Conservation (phyloP, 2,888 invertebrate species). For the Drosophila setosimentum region DNA sequence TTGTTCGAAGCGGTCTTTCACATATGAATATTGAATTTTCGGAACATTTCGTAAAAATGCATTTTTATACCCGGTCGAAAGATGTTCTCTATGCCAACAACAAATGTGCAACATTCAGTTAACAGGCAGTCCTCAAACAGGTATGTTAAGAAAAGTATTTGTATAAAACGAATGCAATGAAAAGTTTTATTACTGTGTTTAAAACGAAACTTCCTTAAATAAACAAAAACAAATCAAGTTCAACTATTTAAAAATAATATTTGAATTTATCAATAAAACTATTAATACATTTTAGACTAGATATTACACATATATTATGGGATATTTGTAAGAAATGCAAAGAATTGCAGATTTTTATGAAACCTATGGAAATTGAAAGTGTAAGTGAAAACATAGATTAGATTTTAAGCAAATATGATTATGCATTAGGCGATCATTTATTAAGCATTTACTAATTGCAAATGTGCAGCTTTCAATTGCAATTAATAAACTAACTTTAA, state of each 20-base stretch:
- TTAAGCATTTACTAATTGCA: not conserved
- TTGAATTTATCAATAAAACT: not conserved
- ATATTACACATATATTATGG: not conserved
- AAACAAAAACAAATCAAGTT: not conserved
- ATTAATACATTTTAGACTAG: not conserved
- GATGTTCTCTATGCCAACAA: not conserved
- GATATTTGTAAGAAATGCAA: not conserved
- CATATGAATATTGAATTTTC: not conserved
- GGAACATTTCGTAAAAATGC: not conserved
- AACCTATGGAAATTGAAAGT: not conserved
- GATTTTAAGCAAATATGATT: not conserved
- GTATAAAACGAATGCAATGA: fast-evolving
- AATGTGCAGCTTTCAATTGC: not conserved
- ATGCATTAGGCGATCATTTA: not conserved
- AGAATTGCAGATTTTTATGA: not conserved
- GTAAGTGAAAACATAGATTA: not conserved
- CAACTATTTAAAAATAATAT: not conserved
- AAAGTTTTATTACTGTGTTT: not conserved
- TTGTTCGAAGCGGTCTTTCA: constrained; percentile 24
- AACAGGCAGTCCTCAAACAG: not conserved
- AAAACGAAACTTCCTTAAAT: not conserved
- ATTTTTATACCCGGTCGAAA: not conserved
- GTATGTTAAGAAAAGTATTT: not conserved
- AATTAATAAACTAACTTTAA: not conserved
- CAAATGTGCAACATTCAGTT: not conserved